phyloP scores from a whole-genome alignment of 2,113 vertebrate species.

The Zootoca vivipara region DNA sequence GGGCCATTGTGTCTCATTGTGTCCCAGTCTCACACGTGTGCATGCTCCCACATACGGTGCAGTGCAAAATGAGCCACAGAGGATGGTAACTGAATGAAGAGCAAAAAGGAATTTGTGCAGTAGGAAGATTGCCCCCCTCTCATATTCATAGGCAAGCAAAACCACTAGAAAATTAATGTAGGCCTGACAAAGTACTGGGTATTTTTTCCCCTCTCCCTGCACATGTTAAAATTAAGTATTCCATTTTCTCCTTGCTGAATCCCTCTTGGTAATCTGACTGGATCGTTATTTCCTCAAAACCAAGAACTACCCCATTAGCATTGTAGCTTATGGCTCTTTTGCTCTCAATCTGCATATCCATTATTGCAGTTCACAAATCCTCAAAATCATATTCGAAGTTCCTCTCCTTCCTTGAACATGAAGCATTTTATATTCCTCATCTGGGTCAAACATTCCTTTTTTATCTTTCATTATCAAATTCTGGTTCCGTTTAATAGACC shows the following conservation, averaged over 20 bases:
- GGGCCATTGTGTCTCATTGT: neutral
- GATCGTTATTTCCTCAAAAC: constrained; percentile 22
- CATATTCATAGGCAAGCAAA: constrained; percentile 42
- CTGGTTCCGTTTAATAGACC: constrained; percentile 27
- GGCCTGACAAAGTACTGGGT: constrained; percentile 33
- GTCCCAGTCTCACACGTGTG: neutral
- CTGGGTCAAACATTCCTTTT: neutral
- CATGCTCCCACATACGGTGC: constrained; percentile 1
- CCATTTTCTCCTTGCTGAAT: constrained; percentile 40
- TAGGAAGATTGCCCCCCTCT: neutral
- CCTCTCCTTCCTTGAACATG: neutral
- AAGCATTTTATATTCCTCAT: constrained; percentile 13
- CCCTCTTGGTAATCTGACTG: constrained; percentile 33
- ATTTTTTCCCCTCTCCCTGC: neutral
- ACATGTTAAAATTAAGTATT: constrained; percentile 42
- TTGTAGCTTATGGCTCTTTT: neutral
- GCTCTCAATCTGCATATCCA: constrained; percentile 19
- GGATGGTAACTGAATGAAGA: constrained; percentile 45
- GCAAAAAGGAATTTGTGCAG: constrained; percentile 16
- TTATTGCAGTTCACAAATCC: neutral
- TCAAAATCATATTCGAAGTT: constrained; percentile 11
- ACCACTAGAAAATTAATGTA: constrained; percentile 39
- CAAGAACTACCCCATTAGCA: constrained; percentile 22
- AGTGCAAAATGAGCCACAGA: constrained; percentile 57
- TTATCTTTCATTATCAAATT: constrained; percentile 16